phyloP scores from a whole-genome alignment of 2,113 vertebrate genomes.

The Morone chrysops region DNA sequence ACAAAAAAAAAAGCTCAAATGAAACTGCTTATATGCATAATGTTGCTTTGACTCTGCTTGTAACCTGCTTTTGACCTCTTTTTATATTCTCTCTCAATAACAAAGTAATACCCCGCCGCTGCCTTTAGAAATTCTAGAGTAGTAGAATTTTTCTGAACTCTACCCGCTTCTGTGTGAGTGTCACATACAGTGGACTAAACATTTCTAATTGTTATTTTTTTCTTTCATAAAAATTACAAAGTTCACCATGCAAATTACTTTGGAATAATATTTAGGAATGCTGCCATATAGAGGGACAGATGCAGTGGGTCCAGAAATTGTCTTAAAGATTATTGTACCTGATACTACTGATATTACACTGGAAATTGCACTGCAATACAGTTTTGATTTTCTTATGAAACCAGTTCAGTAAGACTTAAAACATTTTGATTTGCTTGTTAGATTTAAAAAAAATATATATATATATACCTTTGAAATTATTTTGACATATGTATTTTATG shows the following conservation, averaged over 20 bases:
- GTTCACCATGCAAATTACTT: constrained; percentile 32
- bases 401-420: constrained; percentile 22
- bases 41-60: constrained; percentile 68
- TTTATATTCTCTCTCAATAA: constrained; percentile 72
- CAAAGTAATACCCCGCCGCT: constrained; percentile 69
- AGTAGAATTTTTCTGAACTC: constrained; percentile 62
- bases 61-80: constrained; percentile 75
- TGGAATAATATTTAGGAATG: constrained; percentile 53
- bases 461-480: constrained; percentile 21
- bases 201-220: constrained; percentile 25
- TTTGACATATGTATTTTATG: constrained; percentile 42
- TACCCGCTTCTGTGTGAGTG: constrained; percentile 58
- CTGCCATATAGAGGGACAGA: constrained; percentile 55
- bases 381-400: constrained; percentile 36
- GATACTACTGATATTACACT: constrained; percentile 42
- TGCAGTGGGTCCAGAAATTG: constrained; percentile 15
- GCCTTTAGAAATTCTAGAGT: constrained; percentile 76
- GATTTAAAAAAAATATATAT: background rate
- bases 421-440: constrained; percentile 44
- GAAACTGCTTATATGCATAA: constrained; percentile 64
- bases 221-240: constrained; percentile 7
- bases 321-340: constrained; percentile 13
- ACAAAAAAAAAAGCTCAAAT: constrained; percentile 30
- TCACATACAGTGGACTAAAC: constrained; percentile 37
- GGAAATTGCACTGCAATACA: constrained; percentile 41